Evolutionary conservation across 2,113 vertebrate species (phyloP), one percentile per base, ranked within the genome.

Genomic region (Cettia cetti): DNA sequence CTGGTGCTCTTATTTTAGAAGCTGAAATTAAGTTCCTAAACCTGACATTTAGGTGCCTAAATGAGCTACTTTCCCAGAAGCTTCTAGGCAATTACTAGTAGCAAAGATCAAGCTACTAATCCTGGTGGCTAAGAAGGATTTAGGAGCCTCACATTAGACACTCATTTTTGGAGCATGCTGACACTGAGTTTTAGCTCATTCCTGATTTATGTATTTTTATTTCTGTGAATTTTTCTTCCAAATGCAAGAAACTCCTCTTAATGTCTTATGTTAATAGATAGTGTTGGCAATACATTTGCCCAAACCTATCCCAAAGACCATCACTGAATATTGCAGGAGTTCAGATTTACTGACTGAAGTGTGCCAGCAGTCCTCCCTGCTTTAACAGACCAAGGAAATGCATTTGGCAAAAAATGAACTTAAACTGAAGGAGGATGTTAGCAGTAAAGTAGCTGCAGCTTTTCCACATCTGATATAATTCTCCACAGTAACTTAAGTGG

Each of bases 51-150:
- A 78, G 4, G 27, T 75, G 39, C 35, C 60, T 88, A 86, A 95
- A 95, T 63, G 87, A 94, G 27, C 45, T 86, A 5, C 90, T 94
- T 92, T 77, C 63, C 42, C 61, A 64, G 40, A 92, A 91, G 11
- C 20, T 78, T 14, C 53, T 47, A 53, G 61, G 35, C 4, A 20
- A 89, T 89, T 92, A 92, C 89, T 30, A 76, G 81, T 76, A 72
- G 70, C 86, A 91, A 87, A 95, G 74, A 95, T 79, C 57, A 91
- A 94, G 57, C 84, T 87, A 76, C 89, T 87, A 89, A 94, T 95
- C 91, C 83, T 68, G 53, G 65, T 82, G 52, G 33, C 68, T 92
- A 83, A 89, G 92, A 90, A 77, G 30, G 80, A 54, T 86, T 92
- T 90, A 85, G 66, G 74, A 95, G 45, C 42, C 91, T 95, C 28